Percentiles rank a stretch among this genome's conserved stretches.
Evolutionary conservation across 2,797 vertebrate species (phyloP).

Genomic region (Gadopsis bispinosus): DNA sequence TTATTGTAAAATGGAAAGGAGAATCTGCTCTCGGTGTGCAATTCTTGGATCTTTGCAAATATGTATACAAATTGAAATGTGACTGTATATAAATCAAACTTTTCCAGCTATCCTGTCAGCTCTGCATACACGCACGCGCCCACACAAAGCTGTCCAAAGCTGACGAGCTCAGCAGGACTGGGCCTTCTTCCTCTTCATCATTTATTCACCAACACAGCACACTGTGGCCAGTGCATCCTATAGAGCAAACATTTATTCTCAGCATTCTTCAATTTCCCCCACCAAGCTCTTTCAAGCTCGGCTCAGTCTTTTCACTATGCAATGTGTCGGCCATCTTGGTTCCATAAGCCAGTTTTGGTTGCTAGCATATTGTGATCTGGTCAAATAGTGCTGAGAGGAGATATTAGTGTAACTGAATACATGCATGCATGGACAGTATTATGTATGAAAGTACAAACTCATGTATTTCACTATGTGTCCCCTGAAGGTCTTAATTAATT

Average conservation of each 20-base stretch:
- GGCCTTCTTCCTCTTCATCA: conserved; percentile 84
- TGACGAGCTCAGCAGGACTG: conserved; percentile 82
- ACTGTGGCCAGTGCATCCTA: conserved; percentile 77
- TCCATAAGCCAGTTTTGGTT: conserved; percentile 56
- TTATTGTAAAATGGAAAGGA: not conserved
- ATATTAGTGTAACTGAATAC: conserved; percentile 70
- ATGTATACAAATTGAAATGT: conserved; percentile 43
- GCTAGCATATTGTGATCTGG: conserved; percentile 58
- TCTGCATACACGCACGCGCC: conserved; percentile 25
- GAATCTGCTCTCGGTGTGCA: conserved; percentile 8
- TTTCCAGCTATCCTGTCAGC: conserved; percentile 56
- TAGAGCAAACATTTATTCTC: conserved; percentile 83
- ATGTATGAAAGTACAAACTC: conserved; percentile 35
- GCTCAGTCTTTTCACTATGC: conserved; percentile 56
- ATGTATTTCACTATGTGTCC: conserved; percentile 48
- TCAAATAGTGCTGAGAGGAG: conserved; percentile 76
- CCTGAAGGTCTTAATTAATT: conserved; percentile 55
- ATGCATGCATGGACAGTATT: conserved; percentile 58
- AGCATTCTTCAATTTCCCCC: conserved; percentile 83
- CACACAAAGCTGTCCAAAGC: conserved; percentile 67
- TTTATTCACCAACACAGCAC: conserved; percentile 87
- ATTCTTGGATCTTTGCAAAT: conserved; percentile 17
- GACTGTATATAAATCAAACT: conserved; percentile 48
- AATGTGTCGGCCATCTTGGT: conserved; percentile 58
- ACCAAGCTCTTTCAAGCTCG: conserved; percentile 79